Evolutionary conservation across 2,888 invertebrate species (phyloP).

Genomic region (Crossocerus cetratus): DNA sequence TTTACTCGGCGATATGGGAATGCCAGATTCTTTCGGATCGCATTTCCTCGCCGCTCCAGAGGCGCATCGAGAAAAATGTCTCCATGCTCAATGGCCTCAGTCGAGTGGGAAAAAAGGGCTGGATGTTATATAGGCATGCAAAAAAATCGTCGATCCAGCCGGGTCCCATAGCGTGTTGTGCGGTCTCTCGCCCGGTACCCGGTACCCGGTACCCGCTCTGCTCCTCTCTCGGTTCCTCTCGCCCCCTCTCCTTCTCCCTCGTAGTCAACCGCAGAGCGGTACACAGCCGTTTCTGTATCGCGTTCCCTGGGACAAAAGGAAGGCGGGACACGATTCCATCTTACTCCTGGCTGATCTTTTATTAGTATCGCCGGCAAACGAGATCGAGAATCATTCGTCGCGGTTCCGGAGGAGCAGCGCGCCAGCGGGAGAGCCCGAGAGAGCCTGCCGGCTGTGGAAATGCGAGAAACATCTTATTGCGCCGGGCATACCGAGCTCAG

Average conservation of each 20-base stretch:
- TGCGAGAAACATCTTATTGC: background rate
- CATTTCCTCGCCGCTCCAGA: no score
- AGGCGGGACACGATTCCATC: background rate
- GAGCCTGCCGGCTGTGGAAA: no score
- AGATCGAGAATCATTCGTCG: background rate
- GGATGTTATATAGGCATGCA: background rate
- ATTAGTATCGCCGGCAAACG: background rate
- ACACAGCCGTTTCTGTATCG: constrained; percentile 2
- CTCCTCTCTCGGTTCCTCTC: no score
- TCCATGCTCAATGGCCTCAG: no score
- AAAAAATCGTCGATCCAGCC: background rate
- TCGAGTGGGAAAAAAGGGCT: background rate
- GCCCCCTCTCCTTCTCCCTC: background rate
- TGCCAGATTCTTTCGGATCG: no score
- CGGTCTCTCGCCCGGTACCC: background rate
- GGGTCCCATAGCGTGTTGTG: background rate
- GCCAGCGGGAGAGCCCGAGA: no score
- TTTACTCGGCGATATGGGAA: no score
- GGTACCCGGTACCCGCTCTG: no score
- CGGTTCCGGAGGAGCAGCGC: background rate
- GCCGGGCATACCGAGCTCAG: background rate
- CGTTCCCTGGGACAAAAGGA: background rate
- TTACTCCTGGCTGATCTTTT: background rate
- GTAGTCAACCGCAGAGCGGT: background rate
- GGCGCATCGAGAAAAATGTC: no score